These are phyloP conservation scores for Merops nubicus DNA, from an alignment of 2,113 vertebrate species.

Conservation along the genomic window DNA sequence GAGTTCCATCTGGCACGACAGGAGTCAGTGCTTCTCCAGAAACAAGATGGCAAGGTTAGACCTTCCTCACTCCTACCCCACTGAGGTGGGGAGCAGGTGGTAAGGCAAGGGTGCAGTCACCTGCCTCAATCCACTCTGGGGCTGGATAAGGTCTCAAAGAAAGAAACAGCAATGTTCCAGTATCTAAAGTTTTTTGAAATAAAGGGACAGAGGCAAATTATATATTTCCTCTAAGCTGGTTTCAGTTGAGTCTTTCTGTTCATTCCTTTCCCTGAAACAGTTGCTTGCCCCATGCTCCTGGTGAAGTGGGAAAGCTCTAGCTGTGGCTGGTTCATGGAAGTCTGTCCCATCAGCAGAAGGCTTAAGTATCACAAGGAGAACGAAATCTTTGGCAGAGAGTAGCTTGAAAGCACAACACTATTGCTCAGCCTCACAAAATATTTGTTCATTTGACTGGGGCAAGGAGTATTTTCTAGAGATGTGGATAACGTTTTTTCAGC, in stretches of 20 bases:
- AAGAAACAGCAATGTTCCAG: neutral
- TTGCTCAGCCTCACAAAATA: neutral
- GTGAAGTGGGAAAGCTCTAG: neutral
- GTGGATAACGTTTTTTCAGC: neutral
- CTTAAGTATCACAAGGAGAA: neutral
- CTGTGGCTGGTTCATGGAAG: neutral
- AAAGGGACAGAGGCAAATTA: neutral
- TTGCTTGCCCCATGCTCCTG: rapidly evolving
- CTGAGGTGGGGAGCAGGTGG: neutral
- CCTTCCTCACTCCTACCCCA: neutral
- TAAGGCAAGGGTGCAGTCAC: neutral
- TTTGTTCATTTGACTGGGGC: neutral
- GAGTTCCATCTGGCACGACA: neutral
- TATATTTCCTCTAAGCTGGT: neutral
- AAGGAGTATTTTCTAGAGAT: neutral
- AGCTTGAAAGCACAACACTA: neutral
- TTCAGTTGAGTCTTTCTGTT: neutral
- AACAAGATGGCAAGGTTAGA: neutral
- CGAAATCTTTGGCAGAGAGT: constrained; percentile 2
- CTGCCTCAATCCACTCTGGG: neutral
- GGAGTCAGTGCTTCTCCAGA: neutral
- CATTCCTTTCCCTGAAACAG: neutral
- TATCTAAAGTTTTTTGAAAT: neutral
- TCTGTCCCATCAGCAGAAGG: neutral
- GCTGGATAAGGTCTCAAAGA: neutral